Evolutionary conservation across 2,797 vertebrate genomes (phyloP).

Genomic region (Sebastes umbrosus): DNA sequence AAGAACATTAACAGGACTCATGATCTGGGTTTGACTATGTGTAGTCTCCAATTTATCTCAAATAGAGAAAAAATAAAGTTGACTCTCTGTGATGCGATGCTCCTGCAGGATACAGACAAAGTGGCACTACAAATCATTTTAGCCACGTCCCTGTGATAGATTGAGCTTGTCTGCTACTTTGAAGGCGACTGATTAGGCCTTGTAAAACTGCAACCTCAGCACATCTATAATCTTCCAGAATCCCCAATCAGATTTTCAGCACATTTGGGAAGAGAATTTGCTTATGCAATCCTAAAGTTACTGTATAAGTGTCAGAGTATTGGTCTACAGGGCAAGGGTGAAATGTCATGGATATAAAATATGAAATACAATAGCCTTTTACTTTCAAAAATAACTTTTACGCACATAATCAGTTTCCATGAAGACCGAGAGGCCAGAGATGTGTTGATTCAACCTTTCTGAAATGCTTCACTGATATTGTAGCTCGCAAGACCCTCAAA

Average conservation of each 20-base stretch:
- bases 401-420: background rate
- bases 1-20: background rate
- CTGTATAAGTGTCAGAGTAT: background rate
- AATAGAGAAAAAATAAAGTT: background rate
- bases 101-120: background rate
- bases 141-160: constrained; percentile 8
- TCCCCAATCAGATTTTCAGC: background rate
- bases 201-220: constrained; percentile 25
- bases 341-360: background rate
- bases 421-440: background rate
- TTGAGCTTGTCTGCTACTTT: constrained; percentile 20
- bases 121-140: constrained; percentile 14
- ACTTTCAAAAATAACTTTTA: background rate
- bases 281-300: background rate
- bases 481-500: no score
- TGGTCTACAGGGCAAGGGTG: background rate
- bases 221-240: constrained; percentile 14
- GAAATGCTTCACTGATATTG: background rate
- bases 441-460: background rate
- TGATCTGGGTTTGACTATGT: background rate
- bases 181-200: constrained; percentile 30
- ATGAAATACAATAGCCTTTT: background rate
- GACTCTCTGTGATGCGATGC: background rate
- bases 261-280: background rate
- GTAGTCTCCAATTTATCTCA: background rate